Evolutionary conservation across 2,888 invertebrate genomes (phyloP), one percentile per base, ranked within the genome.

Genomic region (Dasypogon diadema): DNA sequence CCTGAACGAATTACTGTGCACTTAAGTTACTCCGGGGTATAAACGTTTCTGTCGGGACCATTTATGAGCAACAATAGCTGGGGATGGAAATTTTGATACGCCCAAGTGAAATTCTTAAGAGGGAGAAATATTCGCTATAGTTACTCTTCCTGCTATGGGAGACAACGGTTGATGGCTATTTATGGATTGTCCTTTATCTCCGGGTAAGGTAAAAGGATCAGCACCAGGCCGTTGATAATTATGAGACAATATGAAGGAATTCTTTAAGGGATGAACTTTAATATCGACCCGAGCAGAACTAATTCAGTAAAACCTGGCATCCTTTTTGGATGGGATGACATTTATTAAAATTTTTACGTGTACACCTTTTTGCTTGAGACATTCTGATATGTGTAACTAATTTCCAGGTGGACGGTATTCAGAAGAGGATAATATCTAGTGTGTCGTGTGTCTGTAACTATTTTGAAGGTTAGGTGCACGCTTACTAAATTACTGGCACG

Each of bases 181-280:
- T 51, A 51, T 51, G 51, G 51, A 12, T 48, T 51, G 21, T 51
- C 51, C 51, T 51, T 51, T 51, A 51, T 51, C n/a, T 21, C 18
- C 21, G 18, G 1, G n/a, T 3, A 51, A 8, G 18, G 21, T 21
- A 51, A 51, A 16, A 51, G 51, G 51, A 51, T 51, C 51, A 51
- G 51, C 51, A 51, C 51, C 51, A 51, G 51, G 51, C 51, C 51
- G 51, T 51, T 51, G 51, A 51, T 51, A 51, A 51, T 51, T 51
- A 51, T 51, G 51, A 51, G 51, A 51, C 51, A 51, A 51, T 51
- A 51, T 51, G 18, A 51, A 51, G 51, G 18, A 51, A 21, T n/a
- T 21, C 51, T 51, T 18, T 14, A n/a, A 48, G 48, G 16, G 16
- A 48, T 51, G 1, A 51, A 16, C 8, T 51, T 16, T 21, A 51